These are phyloP conservation scores for Petaurus breviceps DNA, from an alignment of 2,113 vertebrate species.

Conservation along the genomic window DNA sequence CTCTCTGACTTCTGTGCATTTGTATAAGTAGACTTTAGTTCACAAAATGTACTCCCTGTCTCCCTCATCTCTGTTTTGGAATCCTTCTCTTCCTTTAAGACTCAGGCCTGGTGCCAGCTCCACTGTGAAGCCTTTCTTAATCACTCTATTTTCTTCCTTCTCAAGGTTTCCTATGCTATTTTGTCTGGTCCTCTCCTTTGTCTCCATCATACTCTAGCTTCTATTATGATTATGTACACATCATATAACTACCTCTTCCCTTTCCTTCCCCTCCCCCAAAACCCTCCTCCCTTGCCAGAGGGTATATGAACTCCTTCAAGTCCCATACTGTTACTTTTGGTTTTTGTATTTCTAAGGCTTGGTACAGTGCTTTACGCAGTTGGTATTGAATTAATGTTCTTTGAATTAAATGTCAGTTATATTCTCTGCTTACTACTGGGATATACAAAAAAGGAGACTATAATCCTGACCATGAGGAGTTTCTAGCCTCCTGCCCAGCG, in stretches of 20 bases:
- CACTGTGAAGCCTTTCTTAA: not conserved
- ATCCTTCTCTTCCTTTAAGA: not conserved
- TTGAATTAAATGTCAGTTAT: not conserved
- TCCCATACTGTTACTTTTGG: not conserved
- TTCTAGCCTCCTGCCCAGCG: not conserved
- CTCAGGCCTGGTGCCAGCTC: not conserved
- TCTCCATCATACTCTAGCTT: not conserved
- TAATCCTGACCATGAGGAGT: not conserved
- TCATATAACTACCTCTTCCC: not conserved
- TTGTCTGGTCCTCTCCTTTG: not conserved
- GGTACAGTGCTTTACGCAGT: not conserved
- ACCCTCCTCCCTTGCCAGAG: not conserved
- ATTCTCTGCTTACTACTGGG: not conserved
- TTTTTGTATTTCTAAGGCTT: not conserved
- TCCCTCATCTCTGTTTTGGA: not conserved
- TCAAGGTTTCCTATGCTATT: not conserved
- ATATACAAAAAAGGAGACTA: not conserved
- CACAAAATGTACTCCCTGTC: not conserved
- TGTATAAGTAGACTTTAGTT: not conserved
- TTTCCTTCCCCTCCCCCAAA: not conserved
- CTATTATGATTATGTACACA: not conserved
- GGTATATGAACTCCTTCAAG: not conserved
- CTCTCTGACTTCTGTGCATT: not conserved
- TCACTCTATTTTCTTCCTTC: not conserved
- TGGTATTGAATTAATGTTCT: not conserved